phyloP scores from a whole-genome alignment of 2,113 vertebrate genomes.

The Rhegmatorhina hoffmannsi region DNA sequence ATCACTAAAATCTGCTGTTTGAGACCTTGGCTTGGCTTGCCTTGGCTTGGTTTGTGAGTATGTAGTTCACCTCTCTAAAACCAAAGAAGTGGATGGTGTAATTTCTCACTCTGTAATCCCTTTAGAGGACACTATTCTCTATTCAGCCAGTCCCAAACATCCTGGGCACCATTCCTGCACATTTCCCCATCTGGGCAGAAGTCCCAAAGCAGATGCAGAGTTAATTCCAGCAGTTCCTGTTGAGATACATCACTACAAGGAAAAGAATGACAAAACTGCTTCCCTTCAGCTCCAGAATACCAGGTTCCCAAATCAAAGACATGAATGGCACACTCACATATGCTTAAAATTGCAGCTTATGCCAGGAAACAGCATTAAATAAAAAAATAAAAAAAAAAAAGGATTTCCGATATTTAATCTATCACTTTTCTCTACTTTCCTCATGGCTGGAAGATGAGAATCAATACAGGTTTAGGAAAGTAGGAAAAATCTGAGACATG shows the following conservation, averaged over 20 bases:
- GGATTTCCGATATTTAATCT: background rate
- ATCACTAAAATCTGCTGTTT: background rate
- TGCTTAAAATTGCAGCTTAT: background rate
- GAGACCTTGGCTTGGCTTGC: background rate
- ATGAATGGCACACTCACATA: background rate
- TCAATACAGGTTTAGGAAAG: background rate
- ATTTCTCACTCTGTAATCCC: background rate
- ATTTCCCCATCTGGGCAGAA: background rate
- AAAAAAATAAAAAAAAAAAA: background rate
- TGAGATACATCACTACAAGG: background rate
- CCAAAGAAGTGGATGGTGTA: background rate
- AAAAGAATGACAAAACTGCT: background rate
- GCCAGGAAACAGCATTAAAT: background rate
- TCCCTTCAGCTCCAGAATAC: background rate
- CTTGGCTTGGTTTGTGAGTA: background rate
- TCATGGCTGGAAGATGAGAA: background rate
- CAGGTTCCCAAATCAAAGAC: background rate
- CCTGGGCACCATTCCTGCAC: background rate
- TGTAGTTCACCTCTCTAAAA: background rate
- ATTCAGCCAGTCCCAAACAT: background rate
- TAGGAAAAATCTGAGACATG: background rate
- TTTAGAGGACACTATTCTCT: background rate
- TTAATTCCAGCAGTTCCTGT: background rate
- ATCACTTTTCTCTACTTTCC: background rate
- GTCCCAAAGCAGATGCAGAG: background rate